Evolutionary conservation across 37 sponge, comb jelly and placozoan genomes (phyloP).

Genomic region (Axinella damicornis): DNA sequence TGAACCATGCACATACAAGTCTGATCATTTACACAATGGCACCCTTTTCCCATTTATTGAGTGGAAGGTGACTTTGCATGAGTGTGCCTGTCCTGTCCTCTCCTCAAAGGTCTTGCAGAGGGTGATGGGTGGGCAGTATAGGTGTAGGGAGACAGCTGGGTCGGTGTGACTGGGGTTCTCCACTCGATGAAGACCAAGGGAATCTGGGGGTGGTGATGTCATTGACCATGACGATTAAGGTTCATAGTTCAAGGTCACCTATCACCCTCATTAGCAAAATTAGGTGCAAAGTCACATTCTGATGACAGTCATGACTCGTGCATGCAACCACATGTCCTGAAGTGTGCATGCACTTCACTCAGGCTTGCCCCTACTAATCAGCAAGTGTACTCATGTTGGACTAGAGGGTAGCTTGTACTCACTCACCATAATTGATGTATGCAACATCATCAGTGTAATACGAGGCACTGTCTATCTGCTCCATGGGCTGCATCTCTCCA

Average conservation of each 20-base stretch:
- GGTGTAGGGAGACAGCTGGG: constrained; percentile 86
- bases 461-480: background rate
- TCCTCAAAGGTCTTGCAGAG: constrained; percentile 83
- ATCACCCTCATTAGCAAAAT: too few species aligned
- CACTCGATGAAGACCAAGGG: constrained; percentile 90
- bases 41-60: constrained; percentile 23
- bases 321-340: too few species aligned
- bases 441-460: constrained; percentile 70
- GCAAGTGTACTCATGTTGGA: background rate
- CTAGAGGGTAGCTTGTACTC: too few species aligned
- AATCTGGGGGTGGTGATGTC: constrained; percentile 58
- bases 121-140: constrained; percentile 90
- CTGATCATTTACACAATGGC: too few species aligned
- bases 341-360: too few species aligned
- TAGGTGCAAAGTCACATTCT: too few species aligned
- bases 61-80: constrained; percentile 71
- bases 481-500: constrained; percentile 11
- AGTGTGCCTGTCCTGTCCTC: constrained; percentile 61
- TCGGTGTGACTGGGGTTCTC: constrained; percentile 91
- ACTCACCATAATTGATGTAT: constrained; percentile 84
- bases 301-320: too few species aligned
- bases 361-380: too few species aligned
- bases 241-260: too few species aligned
- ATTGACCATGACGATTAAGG: too few species aligned
- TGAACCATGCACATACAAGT: too few species aligned